Evolutionary conservation across 2,113 vertebrate genomes (phyloP), one percentile per base, ranked within the genome.

Genomic region (Excalfactoria chinensis): DNA sequence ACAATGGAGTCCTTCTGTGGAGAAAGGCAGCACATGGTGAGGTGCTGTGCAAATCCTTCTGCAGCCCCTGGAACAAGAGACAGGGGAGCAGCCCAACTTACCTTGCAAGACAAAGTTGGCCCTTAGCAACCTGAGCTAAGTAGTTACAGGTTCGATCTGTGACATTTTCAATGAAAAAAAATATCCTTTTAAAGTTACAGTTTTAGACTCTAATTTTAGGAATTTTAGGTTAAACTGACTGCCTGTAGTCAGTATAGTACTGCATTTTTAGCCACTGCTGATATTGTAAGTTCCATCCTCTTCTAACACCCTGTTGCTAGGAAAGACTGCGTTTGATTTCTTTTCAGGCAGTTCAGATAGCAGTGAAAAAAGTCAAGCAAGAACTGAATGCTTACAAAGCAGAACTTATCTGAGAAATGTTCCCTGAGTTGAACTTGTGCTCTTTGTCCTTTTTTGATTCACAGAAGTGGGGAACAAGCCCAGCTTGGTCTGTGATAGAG

Each of bases 391-490:
- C 86, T 92, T 56, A 77, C 74, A 92, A 92, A 95, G 86, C 81
- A 90, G 84, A 90, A 95, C 77, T 84, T 69, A 64, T 11, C 73
- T 75, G 77, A 59, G 87, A 86, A 95, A 75, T 32, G 25, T 96
- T 94, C 48, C 77, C 56, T 1, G 4, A 59, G 67, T 0, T 92
- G 81, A 90, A 92, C 94, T 90, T 71, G 66, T 84, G 77, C 84
- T 93, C 93, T 88, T 43, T 93, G 73, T 92, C 91, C 81, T 86
- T 90, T 93, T 92, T 86, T 86, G 48, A 84, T 80, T 88, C 74
- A 40, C 56, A 68, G 70, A 81, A 89, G 73, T 43, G 43, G 53
- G 84, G 91, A 92, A 90, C 48, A 89, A 95, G 62, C 86, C 84
- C 74, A 26, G 25, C 62, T 71, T 58, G 56, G 53, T 70, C 67